These are phyloP conservation scores for Ceyx melanurus DNA, from an alignment of 2,113 vertebrate genomes.

Conservation along the genomic window DNA sequence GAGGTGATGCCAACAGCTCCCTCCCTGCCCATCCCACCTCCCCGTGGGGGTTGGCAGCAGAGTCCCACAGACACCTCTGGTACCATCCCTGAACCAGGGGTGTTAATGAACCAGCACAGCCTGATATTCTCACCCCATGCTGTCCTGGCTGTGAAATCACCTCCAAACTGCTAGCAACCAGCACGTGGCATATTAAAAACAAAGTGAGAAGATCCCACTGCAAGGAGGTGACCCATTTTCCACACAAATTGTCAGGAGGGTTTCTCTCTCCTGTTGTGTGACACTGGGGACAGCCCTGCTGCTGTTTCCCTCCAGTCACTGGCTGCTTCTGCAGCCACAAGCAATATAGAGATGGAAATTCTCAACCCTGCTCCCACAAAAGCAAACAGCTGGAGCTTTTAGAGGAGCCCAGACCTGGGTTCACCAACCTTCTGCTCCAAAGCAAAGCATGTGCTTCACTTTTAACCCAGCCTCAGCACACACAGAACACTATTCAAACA, in stretches of 20 bases:
- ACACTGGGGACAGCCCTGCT: background rate
- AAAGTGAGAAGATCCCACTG: background rate
- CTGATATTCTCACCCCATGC: accelerated
- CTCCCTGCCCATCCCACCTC: background rate
- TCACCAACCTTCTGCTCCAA: background rate
- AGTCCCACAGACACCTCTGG: background rate
- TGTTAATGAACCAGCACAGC: background rate
- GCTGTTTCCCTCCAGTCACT: accelerated
- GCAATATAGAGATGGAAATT: accelerated
- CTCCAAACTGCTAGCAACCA: background rate
- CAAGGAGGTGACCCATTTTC: background rate
- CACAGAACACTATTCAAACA: background rate
- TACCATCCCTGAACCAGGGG: background rate
- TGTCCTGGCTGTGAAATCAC: accelerated
- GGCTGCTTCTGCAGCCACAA: background rate
- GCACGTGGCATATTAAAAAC: accelerated
- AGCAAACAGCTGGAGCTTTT: accelerated
- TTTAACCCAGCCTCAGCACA: background rate
- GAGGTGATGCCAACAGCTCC: background rate
- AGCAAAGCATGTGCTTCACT: background rate
- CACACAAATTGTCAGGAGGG: accelerated
- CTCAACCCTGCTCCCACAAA: background rate
- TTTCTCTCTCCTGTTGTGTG: background rate
- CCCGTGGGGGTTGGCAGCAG: accelerated
- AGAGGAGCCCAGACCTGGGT: background rate